phyloP scores from a whole-genome alignment of 2,113 vertebrate genomes.

The Ceyx cyanopectus region DNA sequence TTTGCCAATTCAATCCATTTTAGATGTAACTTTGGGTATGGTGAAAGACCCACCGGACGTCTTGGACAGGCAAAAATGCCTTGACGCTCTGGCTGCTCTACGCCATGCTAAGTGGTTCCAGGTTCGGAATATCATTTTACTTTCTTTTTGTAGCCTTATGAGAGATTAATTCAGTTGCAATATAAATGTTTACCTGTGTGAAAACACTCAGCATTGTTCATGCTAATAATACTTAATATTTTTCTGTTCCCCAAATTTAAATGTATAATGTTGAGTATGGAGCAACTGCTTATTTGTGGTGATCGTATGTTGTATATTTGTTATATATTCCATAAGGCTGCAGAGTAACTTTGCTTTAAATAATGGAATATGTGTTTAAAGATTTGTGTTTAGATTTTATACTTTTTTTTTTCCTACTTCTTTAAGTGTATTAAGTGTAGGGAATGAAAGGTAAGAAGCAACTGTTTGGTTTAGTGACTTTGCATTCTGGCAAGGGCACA shows the following conservation, averaged over 20 bases:
- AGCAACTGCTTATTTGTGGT: constrained; percentile 76
- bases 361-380: constrained; percentile 85
- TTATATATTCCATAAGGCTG: constrained; percentile 99
- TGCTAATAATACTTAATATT: constrained; percentile 76
- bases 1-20: constrained; percentile 99
- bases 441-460: constrained; percentile 91
- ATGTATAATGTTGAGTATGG: constrained; percentile 70
- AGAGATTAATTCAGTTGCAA: constrained; percentile 84
- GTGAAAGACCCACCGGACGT: constrained; percentile 99
- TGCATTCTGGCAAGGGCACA: constrained; percentile 85
- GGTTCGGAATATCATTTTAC: constrained; percentile 99
- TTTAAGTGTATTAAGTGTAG: constrained; percentile 82
- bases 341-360: constrained; percentile 93
- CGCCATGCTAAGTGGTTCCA: constrained; percentile 99
- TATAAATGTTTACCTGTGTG: constrained; percentile 80
- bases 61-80: constrained; percentile 99
- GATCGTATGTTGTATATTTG: constrained; percentile 77
- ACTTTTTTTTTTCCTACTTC: constrained; percentile 78
- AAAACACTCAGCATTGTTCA: constrained; percentile 87
- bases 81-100: constrained; percentile 99
- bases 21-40: constrained; percentile 99
- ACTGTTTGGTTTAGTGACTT: constrained; percentile 93
- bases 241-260: constrained; percentile 76
- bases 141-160: constrained; percentile 99
- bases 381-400: constrained; percentile 91